phyloP scores from a whole-genome alignment of 1,140 invertebrate genomes.

The Eumeta japonica region DNA sequence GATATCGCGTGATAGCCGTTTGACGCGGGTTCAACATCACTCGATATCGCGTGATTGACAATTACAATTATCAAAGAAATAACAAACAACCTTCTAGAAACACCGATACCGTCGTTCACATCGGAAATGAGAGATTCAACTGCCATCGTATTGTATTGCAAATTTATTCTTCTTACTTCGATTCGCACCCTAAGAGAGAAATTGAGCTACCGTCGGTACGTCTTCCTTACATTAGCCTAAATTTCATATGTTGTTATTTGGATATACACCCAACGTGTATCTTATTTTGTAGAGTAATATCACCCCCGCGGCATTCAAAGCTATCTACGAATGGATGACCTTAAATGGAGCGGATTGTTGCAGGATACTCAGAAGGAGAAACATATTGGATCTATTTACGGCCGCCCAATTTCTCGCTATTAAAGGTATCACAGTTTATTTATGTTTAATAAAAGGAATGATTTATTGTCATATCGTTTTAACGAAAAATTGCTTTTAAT shows the following conservation, averaged over 20 bases:
- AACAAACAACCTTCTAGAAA: slow-evolving; percentile 49
- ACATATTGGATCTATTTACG: slow-evolving; percentile 68
- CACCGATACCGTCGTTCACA: slow-evolving; percentile 59
- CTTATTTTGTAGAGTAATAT: slow-evolving; percentile 50
- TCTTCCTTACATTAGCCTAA: slow-evolving; percentile 4
- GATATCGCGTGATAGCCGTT: not conserved
- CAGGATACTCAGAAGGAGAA: slow-evolving; percentile 61
- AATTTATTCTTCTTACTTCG: slow-evolving; percentile 62
- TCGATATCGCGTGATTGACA: not conserved
- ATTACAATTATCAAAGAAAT: not conserved
- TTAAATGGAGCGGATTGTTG: slow-evolving; percentile 59
- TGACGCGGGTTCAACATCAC: not conserved
- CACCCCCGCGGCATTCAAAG: slow-evolving; percentile 62
- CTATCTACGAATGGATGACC: slow-evolving; percentile 77
- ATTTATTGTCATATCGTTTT: too few species aligned
- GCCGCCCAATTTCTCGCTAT: slow-evolving; percentile 66
- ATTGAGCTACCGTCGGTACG: slow-evolving; percentile 36
- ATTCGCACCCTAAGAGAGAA: slow-evolving; percentile 36
- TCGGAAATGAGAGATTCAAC: slow-evolving; percentile 60
- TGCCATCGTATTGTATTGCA: slow-evolving; percentile 63
- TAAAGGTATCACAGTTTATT: too few species aligned
- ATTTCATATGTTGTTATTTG: not conserved
- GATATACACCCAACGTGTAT: not conserved
- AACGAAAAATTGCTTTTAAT: too few species aligned
- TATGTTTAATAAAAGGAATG: too few species aligned